These are phyloP conservation scores for Pangasianodon gigas DNA, from an alignment of 2,113 vertebrate species.

Conservation along the genomic window DNA sequence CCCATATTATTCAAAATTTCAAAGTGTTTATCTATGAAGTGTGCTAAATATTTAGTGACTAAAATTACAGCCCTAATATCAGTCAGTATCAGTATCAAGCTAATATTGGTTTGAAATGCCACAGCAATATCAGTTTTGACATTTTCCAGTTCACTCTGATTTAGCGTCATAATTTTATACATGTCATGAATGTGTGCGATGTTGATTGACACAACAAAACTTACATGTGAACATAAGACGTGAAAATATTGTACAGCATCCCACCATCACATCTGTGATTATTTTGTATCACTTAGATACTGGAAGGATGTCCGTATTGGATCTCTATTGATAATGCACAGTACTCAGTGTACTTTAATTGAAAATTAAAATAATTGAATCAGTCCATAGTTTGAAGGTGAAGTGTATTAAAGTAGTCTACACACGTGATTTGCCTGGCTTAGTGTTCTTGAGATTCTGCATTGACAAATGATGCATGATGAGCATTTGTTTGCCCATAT, in stretches of 20 bases:
- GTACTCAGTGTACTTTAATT: background rate
- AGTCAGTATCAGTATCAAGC: background rate
- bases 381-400: background rate
- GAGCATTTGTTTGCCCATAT: background rate
- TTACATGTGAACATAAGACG: background rate
- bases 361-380: background rate
- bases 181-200: background rate
- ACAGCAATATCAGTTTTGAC: background rate
- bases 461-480: background rate
- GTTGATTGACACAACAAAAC: background rate
- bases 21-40: background rate
- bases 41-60: background rate
- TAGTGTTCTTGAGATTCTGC: background rate
- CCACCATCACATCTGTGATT: background rate
- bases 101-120: background rate
- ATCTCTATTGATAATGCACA: background rate
- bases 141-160: background rate
- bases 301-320: background rate
- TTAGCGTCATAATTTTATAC: background rate
- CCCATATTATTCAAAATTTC: background rate
- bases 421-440: background rate
- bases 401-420: background rate
- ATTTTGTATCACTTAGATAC: background rate
- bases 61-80: background rate
- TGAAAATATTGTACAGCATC: background rate